Percentiles rank a stretch among this genome's conserved stretches.
phyloP scores from a whole-genome alignment of 2,797 vertebrate species.

The Nyctibius grandis region DNA sequence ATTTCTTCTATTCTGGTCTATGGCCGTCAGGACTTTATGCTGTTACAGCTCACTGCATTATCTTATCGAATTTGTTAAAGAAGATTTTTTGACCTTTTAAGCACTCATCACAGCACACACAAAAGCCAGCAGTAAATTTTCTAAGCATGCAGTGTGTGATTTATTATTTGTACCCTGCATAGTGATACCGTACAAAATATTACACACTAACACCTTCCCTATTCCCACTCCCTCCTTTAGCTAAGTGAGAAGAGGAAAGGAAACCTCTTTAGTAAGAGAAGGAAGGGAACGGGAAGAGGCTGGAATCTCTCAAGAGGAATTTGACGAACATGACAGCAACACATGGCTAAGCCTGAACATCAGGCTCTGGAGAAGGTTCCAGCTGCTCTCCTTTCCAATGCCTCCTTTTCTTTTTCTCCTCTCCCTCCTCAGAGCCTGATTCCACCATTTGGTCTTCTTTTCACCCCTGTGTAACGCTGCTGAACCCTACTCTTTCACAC shows the following conservation, averaged over 20 bases:
- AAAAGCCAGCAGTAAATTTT: background rate
- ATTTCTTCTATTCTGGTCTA: constrained; percentile 67
- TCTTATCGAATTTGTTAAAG: constrained; percentile 65
- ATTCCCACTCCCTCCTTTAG: background rate
- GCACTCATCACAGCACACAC: constrained; percentile 1
- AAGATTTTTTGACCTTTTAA: constrained; percentile 65
- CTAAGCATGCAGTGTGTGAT: constrained; percentile 7
- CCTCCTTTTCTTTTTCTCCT: background rate
- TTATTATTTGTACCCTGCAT: background rate
- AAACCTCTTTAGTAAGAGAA: background rate
- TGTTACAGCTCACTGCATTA: constrained; percentile 63
- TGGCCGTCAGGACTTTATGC: constrained; percentile 61
- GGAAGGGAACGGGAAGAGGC: background rate
- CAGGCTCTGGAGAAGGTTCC: background rate
- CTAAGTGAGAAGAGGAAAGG: background rate
- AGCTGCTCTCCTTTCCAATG: background rate
- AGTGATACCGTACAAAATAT: background rate
- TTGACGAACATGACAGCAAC: background rate
- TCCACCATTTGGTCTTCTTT: background rate
- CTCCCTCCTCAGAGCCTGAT: background rate
- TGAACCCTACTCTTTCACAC: background rate
- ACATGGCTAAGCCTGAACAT: background rate
- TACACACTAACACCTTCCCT: background rate
- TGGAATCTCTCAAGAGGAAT: background rate
- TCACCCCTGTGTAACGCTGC: background rate